Conservation (phyloP, 2,888 invertebrate species). For the Diabrotica balteata region DNA sequence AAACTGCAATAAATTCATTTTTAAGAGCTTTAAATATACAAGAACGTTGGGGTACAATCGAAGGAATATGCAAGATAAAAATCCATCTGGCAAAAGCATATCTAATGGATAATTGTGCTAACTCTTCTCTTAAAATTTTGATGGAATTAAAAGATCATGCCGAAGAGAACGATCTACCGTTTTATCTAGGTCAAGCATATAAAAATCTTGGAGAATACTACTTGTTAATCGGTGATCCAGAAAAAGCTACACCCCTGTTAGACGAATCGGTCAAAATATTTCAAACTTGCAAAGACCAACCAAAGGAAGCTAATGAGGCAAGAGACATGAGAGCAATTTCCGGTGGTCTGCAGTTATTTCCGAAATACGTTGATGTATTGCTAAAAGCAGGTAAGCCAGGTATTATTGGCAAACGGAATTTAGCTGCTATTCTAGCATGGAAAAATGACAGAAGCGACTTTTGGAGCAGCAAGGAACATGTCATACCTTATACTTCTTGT, state of each 20-base stretch:
- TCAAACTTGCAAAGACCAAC: conserved; percentile 36
- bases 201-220: conserved; percentile 56
- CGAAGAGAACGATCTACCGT: conserved; percentile 44
- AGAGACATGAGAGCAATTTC: conserved; percentile 54
- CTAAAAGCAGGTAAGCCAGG: conserved; percentile 30
- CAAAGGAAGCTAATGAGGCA: conserved; percentile 46
- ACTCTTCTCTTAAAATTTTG: conserved; percentile 46
- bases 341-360: conserved; percentile 50
- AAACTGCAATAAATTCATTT: conserved; percentile 63
- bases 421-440: conserved; percentile 49
- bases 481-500: conserved; percentile 1
- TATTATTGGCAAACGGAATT: conserved; percentile 34
- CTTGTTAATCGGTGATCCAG: conserved; percentile 49
- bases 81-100: conserved; percentile 66
- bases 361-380: conserved; percentile 46
- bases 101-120: conserved; percentile 48
- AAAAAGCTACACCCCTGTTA: conserved; percentile 50
- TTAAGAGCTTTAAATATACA: conserved; percentile 62
- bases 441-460: conserved; percentile 48
- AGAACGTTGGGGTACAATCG: conserved; percentile 54
- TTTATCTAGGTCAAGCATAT: conserved; percentile 53
- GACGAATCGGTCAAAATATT: conserved; percentile 52
- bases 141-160: conserved; percentile 25
- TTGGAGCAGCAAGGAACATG: conserved; percentile 35
- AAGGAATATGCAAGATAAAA: conserved; percentile 63